phyloP scores from a whole-genome alignment of 2,797 vertebrate species.

The Takifugu ocellatus region DNA sequence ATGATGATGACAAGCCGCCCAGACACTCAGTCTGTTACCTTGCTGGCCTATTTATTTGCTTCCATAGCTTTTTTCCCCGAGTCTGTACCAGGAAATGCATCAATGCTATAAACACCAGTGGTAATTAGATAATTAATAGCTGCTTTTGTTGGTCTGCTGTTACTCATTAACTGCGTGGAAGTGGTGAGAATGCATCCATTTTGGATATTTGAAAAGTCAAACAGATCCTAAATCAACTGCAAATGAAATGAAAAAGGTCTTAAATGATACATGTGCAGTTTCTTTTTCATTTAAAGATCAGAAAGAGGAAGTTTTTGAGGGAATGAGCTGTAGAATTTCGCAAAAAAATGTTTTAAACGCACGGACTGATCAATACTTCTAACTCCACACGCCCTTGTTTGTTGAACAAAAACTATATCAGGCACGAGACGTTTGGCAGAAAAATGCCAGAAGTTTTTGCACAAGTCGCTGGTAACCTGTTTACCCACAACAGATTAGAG shows the following conservation, averaged over 20 bases:
- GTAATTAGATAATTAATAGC: too few species aligned
- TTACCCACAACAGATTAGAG: constrained; percentile 14
- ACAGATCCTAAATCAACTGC: too few species aligned
- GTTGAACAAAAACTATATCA: too few species aligned
- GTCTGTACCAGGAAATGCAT: not conserved
- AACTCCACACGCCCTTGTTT: too few species aligned
- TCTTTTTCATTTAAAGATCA: not conserved
- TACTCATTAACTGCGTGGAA: not conserved
- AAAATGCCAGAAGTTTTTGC: constrained; percentile 3
- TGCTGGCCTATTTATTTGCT: constrained; percentile 11
- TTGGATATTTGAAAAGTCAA: not conserved
- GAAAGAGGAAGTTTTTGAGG: not conserved
- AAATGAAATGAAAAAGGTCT: too few species aligned
- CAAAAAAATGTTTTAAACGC: too few species aligned
- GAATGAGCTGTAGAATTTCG: too few species aligned
- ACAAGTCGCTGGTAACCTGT: not conserved
- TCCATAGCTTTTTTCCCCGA: not conserved
- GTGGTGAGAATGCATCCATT: not conserved
- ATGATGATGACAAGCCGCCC: constrained; percentile 22
- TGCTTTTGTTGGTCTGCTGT: too few species aligned
- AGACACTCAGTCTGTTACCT: constrained; percentile 15
- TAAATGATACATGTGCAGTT: not conserved
- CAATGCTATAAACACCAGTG: too few species aligned
- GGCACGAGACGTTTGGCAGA: not conserved
- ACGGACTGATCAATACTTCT: too few species aligned